phyloP scores from a whole-genome alignment of 2,888 invertebrate genomes.

The Eretmocerus hayati region DNA sequence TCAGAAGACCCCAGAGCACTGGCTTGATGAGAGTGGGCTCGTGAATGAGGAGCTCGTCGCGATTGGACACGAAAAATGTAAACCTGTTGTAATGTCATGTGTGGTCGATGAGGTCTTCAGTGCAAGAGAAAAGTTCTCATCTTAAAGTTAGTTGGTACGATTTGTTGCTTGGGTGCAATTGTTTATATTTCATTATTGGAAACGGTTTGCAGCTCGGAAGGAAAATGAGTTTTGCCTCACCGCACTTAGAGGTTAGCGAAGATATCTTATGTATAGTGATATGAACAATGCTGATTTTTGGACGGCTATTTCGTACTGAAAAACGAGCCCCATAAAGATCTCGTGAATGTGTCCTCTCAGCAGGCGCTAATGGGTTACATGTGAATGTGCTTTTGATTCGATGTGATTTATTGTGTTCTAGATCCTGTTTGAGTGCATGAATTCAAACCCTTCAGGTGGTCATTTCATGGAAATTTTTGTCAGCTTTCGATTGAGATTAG shows the following conservation, averaged over 20 bases:
- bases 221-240: background rate
- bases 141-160: slow-evolving; percentile 17
- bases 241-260: background rate
- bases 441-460: no score
- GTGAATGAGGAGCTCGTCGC: background rate
- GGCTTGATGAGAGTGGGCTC: background rate
- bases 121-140: background rate
- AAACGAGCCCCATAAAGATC: no score
- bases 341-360: no score
- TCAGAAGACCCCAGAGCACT: slow-evolving; percentile 12
- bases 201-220: background rate
- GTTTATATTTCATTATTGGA: background rate
- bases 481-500: no score
- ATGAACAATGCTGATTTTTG: background rate
- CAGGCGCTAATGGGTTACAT: no score
- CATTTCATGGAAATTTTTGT: no score
- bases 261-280: background rate
- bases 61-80: background rate
- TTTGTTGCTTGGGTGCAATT: slow-evolving; percentile 22
- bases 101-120: background rate
- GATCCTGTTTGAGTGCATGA: no score
- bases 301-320: no score
- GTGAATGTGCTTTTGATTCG: no score
- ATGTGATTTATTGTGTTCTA: no score
- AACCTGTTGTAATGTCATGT: slow-evolving; percentile 1